Evolutionary conservation across 2,797 vertebrate species (phyloP), one percentile per base, ranked within the genome.

Genomic region (Geotria australis): DNA sequence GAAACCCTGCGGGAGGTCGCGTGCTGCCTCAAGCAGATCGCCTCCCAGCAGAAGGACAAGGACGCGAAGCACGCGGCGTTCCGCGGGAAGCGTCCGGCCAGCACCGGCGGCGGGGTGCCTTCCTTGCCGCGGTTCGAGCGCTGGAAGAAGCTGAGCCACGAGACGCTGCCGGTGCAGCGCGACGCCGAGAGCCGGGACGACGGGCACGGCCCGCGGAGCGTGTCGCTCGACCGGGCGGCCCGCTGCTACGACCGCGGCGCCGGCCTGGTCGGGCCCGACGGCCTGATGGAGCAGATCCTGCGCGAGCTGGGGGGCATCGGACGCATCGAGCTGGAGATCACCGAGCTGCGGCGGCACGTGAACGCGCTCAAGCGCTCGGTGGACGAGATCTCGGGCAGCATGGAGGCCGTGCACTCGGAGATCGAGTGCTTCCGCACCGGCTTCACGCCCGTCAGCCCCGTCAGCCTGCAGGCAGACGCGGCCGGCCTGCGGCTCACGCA

Each of bases 271-370:
- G 51, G 64, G 46, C 68, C 74, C 4, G 72, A 65, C 5, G 73
- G 76, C 53, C 69, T 78, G 13, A 70, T 78, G 12, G 76, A 78
- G 57, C 76, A 74, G 48, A 78, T 78, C 38, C 68, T 78, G 57
- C 73, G 72, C 63, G 76, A 78, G 58, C 67, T 78, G 2, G 74
- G 72, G 62, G 75, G 76, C 48, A 76, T 78, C 62, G 77, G 74
- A 61, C 69, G 66, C 47, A 76, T 78, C 58, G 74, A 78, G 61
- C 70, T 66, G 0, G 76, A 78, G 68, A 77, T 78, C 59, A 73
- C 75, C 9, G 76, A 78, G 57, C 69, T 78, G 56, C 70, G 62
- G 10, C 71, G 75, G 60, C 75, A 78, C 60, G 66, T 78, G 58
- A 72, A 62, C 56, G 66, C 73, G 64, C 73, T 78, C 59, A 72